Base-by-base conservation (phyloP, 2,888 invertebrate genomes). In the Cistogaster globosa region DNA sequence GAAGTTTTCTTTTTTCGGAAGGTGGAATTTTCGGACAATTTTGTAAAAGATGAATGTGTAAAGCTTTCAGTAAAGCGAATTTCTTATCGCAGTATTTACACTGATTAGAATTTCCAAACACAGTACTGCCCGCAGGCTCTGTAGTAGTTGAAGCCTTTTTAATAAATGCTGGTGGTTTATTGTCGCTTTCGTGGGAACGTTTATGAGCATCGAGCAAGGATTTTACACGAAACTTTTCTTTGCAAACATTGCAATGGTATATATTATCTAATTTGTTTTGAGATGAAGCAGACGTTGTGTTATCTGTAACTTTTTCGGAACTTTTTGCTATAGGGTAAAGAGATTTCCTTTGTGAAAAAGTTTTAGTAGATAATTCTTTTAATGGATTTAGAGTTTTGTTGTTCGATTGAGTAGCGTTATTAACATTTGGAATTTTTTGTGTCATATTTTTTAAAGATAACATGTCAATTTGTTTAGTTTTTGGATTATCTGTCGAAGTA, bases 1-100 rank as follows among this genome's bases (percentile, higher is more conserved):
- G 67, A 1, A 92, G 87, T 38, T 91, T 92, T 22, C 90, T 90
- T 80, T 91, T 91, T 4, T 91, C 91, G 0, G 76, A 80, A 12
- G 92, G 92, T 9, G 92, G 92, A 80, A 92, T 92, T 86, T 92
- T 92, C 26, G 88, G 86, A 74, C 92, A 92, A 36, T 92, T 91
- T 79, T 91, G 89, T 87, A 92, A 86, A 18, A 92, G 87, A 78
- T 92, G 92, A 58, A 91, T 91, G 75, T 89, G 89, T 5, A 92
- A 86, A 0, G 92, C 90, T 16, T 90, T 90, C 16, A 88, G 85
- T 58, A 92, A 82, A 1, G 90, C 91, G 60, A 92, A 92, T 65
- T 89, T 90, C 68, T 92, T 92, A 86, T 92, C 92, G 71, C 91
- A 92, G 77, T 89, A 92, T 74, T 90, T 90, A 86, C 91, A 92